phyloP scores from a whole-genome alignment of 2,113 vertebrate genomes.

The Centropus unirufus region DNA sequence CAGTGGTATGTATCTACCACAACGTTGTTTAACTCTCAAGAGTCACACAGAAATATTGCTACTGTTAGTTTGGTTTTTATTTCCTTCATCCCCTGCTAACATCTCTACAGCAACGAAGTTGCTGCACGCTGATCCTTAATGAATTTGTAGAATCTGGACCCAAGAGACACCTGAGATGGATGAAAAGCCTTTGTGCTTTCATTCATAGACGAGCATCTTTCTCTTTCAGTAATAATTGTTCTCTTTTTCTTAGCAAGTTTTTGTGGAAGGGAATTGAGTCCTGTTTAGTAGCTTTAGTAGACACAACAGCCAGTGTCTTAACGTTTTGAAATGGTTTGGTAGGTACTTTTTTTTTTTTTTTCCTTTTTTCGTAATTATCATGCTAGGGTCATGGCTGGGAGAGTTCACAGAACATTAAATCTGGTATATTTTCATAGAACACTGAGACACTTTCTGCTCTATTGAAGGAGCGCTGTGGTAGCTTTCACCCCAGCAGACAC shows the following conservation, averaged over 20 bases:
- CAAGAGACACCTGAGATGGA: neutral
- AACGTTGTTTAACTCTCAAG: neutral
- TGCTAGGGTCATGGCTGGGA: rapidly evolving
- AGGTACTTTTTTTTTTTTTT: neutral
- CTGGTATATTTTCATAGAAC: neutral
- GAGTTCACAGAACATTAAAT: neutral
- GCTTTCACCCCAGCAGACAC: neutral
- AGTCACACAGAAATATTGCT: neutral
- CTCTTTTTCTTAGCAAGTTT: neutral
- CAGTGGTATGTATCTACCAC: neutral
- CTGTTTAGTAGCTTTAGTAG: neutral
- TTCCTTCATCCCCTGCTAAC: neutral
- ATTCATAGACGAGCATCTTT: neutral
- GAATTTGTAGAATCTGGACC: neutral
- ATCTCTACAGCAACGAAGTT: neutral
- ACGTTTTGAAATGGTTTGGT: neutral
- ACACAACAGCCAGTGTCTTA: rapidly evolving
- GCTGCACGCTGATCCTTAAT: neutral
- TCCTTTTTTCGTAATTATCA: neutral
- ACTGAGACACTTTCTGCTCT: neutral
- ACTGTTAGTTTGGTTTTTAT: neutral
- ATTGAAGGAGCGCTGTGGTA: neutral
- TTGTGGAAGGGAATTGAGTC: neutral
- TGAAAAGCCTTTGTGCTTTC: neutral
- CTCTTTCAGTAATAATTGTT: neutral